Evolutionary conservation across 2,888 invertebrate species (phyloP), one percentile per base, ranked within the genome.

Genomic region (Ectemnius lituratus): DNA sequence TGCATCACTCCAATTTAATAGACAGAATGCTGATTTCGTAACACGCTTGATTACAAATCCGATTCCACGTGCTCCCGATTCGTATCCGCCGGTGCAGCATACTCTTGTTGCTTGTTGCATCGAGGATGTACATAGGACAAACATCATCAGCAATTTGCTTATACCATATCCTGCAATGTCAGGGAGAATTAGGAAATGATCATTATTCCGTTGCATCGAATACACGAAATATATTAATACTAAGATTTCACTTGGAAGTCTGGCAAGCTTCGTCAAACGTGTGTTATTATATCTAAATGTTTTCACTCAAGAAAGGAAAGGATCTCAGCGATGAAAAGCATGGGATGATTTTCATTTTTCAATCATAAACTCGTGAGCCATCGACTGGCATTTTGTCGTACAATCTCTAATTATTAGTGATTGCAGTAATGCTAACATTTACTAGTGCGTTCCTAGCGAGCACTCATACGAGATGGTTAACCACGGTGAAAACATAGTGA

Each of bases 401-500:
- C 0, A 16, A 16, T 16, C 2, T 49, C 52, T 16, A 52, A 52
- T 52, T 52, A 16, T 16, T n/a, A 52, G 8, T 52, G 16, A 52
- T 49, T 46, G 16, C 67, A 62, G 57, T 76, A 67, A 81, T 79
- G 59, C 67, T 57, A 60, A 20, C 76, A 59, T 79, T 71, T 71
- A 65, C 52, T 58, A 52, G 52, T 8, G 37, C 16, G n/a, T 52
- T 16, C 52, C 37, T 67, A 27, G 67, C 62, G 57, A 23, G 62
- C 47, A 37, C 14, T 56, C 62, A 18, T n/a, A 27, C 66, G 47
- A 49, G 8, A 49, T 37, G 37, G 47, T n/a, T 57, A 62, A 18
- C 61, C 62, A 16, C 61, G 77, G 76, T 78, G 82, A 82, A 82
- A 82, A 82, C 70, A 71, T 64, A n/a, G 74, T 71, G 66, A 76